These are phyloP conservation scores for Drosophila falleni DNA, from an alignment of 2,888 invertebrate genomes.

Conservation along the genomic window DNA sequence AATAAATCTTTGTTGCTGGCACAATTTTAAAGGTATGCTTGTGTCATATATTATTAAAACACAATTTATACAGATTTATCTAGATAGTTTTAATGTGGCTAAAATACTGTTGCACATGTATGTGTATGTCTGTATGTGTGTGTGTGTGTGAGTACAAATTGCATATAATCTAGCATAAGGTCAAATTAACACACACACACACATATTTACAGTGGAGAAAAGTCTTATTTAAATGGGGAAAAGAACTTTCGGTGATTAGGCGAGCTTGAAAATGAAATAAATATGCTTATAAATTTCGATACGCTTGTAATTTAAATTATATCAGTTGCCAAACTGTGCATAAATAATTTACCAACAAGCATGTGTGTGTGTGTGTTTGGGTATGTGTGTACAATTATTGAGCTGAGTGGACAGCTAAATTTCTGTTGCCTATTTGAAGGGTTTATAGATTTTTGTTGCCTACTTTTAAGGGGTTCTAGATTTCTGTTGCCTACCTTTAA, in stretches of 20 bases:
- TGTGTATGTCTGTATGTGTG: background rate
- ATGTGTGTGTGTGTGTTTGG: too few relatives aligned
- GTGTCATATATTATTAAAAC: conserved; percentile 30
- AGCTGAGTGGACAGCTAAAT: too few relatives aligned
- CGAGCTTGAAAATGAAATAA: conserved; percentile 39
- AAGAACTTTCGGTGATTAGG: conserved; percentile 40
- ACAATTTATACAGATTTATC: conserved; percentile 28
- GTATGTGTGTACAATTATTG: too few relatives aligned
- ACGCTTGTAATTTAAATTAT: conserved; percentile 48
- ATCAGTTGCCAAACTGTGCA: conserved; percentile 30
- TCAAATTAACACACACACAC: conserved; percentile 9
- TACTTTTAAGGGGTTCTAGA: too few relatives aligned
- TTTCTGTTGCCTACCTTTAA: too few relatives aligned
- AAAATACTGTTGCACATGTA: background rate
- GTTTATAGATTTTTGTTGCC: too few relatives aligned
- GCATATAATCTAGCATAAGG: conserved; percentile 20
- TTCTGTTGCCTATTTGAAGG: too few relatives aligned
- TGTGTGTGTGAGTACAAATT: background rate
- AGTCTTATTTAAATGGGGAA: conserved; percentile 36
- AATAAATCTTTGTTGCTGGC: conserved; percentile 9
- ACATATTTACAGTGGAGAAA: background rate
- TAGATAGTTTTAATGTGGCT: conserved; percentile 13
- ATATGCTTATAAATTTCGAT: conserved; percentile 43
- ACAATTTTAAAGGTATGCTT: conserved; percentile 15
- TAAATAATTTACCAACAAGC: conserved; percentile 31